Evolutionary conservation across 2,888 invertebrate genomes (phyloP), one percentile per base, ranked within the genome.

Genomic region (Bugulina stolonifera): DNA sequence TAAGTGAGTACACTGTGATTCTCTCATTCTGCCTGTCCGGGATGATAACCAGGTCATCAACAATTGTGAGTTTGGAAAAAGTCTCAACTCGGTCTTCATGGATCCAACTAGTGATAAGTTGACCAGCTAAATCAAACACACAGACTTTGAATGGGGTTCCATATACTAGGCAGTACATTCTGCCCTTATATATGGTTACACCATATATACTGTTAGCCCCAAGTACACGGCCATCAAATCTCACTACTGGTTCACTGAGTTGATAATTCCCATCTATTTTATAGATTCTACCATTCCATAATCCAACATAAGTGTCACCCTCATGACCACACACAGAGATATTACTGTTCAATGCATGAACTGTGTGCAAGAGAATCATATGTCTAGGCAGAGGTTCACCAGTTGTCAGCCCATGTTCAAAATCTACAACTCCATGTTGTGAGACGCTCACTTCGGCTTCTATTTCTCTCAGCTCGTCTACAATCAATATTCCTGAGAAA

Each of bases 301-400:
- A 25, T 5, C 57, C 57, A 25, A 57, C 57, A 57, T 57, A 57
- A 25, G 57, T 57, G 25, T 57, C 25, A n/a, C 57, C 57, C 25
- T 57, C 25, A 25, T 57, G 25, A n/a, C 23, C 5, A 25, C 57
- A 57, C n/a, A 57, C 14, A 5, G 57, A 57, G 14, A 22, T 22
- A 25, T 25, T 23, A 25, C 3, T n/a, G 5, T 22, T 23, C 25
- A 25, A 25, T 25, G 25, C 25, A 18, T 5, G 14, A 25, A n/a
- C 3, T 5, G 18, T 25, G 5, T 57, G 18, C n/a, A 57, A 5
- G n/a, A 57, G 25, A 3, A 25, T n/a, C 23, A n/a, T 25, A 5
- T 22, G 3, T 25, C 25, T 57, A 14, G 57, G 57, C 5, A 57
- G 10, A n/a, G 57, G 57, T 25, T n/a, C 25, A 57, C 57, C 5